Percentiles rank a stretch among this genome's conserved stretches.
Evolutionary conservation across 2,888 invertebrate species (phyloP).

Genomic region (Zaprionus obscuricornis): DNA sequence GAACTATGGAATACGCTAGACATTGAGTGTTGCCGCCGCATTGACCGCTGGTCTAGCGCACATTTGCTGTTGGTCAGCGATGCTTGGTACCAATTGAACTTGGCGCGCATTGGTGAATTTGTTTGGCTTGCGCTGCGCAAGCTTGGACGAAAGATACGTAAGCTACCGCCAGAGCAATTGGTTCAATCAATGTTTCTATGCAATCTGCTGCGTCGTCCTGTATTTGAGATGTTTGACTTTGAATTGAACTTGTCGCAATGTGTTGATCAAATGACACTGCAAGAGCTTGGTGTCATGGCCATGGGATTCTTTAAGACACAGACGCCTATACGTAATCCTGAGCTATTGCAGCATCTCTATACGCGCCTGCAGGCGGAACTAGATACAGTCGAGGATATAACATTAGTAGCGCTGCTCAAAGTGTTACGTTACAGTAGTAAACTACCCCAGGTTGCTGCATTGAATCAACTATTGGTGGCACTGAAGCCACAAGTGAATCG

Average conservation of each 20-base stretch:
- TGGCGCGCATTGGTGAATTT: slow-evolving; percentile 85
- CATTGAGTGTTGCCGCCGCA: slow-evolving; percentile 85
- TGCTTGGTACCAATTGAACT: slow-evolving; percentile 86
- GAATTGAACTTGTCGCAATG: slow-evolving; percentile 85
- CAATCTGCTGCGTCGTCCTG: slow-evolving; percentile 85
- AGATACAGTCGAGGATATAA: slow-evolving; percentile 86
- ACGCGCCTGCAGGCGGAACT: slow-evolving; percentile 84
- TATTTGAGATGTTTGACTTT: slow-evolving; percentile 87
- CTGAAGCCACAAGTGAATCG: slow-evolving; percentile 85
- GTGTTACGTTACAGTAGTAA: slow-evolving; percentile 86
- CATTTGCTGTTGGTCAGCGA: slow-evolving; percentile 86
- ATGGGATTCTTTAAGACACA: slow-evolving; percentile 92
- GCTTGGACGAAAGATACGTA: slow-evolving; percentile 85
- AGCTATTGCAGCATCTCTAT: slow-evolving; percentile 85
- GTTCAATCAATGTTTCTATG: slow-evolving; percentile 88
- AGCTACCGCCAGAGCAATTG: slow-evolving; percentile 86
- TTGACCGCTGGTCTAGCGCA: slow-evolving; percentile 84
- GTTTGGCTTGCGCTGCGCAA: slow-evolving; percentile 85
- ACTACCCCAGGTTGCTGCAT: slow-evolving; percentile 82
- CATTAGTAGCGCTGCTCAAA: slow-evolving; percentile 86
- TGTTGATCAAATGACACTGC: slow-evolving; percentile 85
- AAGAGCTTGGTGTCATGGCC: slow-evolving; percentile 89
- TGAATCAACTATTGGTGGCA: slow-evolving; percentile 85
- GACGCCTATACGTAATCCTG: slow-evolving; percentile 85
- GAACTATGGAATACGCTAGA: slow-evolving; percentile 89